Percentiles rank a stretch among this genome's conserved stretches.
These are phyloP conservation scores for Jaculus jaculus DNA, from an alignment of 2,113 vertebrate species.

Conservation along the genomic window DNA sequence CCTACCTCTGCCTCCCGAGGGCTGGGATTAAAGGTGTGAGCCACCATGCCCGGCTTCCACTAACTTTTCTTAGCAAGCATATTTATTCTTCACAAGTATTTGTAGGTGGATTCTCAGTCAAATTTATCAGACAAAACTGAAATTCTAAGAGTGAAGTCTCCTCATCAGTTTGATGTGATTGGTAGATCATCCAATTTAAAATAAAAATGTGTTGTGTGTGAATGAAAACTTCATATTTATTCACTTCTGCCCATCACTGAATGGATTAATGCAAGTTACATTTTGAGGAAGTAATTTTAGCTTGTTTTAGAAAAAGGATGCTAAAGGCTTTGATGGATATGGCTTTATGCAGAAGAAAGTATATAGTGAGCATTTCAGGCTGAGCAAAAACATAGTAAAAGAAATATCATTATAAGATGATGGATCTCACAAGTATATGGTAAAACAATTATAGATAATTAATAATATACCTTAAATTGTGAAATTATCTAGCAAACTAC, in stretches of 20 bases:
- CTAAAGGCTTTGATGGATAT: not conserved
- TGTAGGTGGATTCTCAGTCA: not conserved
- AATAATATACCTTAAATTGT: conserved; percentile 17
- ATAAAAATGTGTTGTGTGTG: not conserved
- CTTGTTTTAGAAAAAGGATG: not conserved
- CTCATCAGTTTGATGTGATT: not conserved
- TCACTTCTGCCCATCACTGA: not conserved
- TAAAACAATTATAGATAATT: not conserved
- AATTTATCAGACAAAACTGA: not conserved
- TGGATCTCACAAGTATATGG: not conserved
- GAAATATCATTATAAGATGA: not conserved
- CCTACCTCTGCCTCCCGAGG: too few species aligned
- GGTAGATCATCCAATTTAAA: not conserved
- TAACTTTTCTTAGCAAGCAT: not conserved
- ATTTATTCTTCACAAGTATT: not conserved
- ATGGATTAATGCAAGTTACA: not conserved
- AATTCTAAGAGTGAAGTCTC: not conserved
- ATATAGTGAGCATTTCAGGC: not conserved
- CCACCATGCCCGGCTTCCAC: too few species aligned
- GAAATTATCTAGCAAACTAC: not conserved
- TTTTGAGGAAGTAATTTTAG: not conserved
- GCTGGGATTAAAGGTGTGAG: too few species aligned
- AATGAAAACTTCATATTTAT: not conserved
- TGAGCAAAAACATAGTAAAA: not conserved
- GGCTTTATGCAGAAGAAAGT: not conserved